A percentile compares a stretch with the other conserved stretches of the same genome.
Evolutionary conservation across 2,888 invertebrate species (phyloP).

Genomic region (Leucophenga maculata): DNA sequence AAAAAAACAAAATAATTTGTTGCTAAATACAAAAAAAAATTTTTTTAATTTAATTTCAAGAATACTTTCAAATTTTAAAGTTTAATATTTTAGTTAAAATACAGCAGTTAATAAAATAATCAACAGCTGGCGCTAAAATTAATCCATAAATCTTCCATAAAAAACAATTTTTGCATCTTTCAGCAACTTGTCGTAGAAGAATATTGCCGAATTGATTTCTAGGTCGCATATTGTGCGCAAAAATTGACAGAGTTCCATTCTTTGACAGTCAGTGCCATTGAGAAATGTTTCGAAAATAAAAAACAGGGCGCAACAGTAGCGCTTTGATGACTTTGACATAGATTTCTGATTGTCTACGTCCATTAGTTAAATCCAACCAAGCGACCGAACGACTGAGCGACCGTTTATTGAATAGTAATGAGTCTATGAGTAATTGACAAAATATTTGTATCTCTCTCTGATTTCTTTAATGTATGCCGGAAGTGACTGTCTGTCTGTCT

Average conservation of each 20-base stretch:
- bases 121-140: not conserved
- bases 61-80: not conserved
- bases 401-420: slow-evolving; percentile 10
- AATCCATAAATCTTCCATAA: too few species aligned
- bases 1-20: slow-evolving; percentile 24
- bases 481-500: not conserved
- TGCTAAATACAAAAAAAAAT: slow-evolving; percentile 4
- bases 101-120: not conserved
- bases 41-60: not conserved
- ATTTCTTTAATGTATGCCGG: not conserved
- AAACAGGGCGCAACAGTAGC: not conserved
- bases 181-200: too few species aligned
- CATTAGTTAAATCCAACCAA: not conserved
- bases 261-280: not conserved
- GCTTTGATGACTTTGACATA: slow-evolving; percentile 19
- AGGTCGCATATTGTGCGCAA: not conserved
- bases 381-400: not conserved
- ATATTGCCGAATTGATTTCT: not conserved
- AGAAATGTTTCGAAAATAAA: not conserved
- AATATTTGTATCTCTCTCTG: not conserved
- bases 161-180: too few species aligned
- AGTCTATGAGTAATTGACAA: slow-evolving; percentile 19
- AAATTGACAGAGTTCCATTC: not conserved
- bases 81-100: not conserved
- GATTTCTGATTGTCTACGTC: not conserved